Evolutionary conservation across 2,113 vertebrate species (phyloP).

Genomic region (Pogonocichla stellata): DNA sequence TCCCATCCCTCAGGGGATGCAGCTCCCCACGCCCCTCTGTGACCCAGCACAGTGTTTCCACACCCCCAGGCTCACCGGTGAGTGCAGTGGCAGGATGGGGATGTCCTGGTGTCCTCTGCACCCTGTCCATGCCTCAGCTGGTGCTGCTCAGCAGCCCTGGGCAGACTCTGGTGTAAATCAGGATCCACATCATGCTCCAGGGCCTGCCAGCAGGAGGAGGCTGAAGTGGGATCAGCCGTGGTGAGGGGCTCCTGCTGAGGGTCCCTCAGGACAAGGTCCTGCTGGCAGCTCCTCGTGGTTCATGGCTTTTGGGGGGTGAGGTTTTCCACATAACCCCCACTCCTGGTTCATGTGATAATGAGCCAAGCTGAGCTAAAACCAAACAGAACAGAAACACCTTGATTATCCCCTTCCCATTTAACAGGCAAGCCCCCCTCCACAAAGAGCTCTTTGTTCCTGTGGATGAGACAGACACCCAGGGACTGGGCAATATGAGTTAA

Average conservation of each 20-base stretch:
- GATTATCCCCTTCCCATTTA: not conserved
- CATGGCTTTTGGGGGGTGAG: not conserved
- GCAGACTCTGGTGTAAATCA: fast-evolving
- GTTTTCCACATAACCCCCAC: not conserved
- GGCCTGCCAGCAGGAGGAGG: not conserved
- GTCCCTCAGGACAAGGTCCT: not conserved
- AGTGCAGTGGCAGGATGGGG: not conserved
- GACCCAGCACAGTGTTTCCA: fast-evolving
- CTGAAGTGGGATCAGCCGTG: fast-evolving
- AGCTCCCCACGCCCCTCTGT: fast-evolving
- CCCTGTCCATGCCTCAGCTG: fast-evolving
- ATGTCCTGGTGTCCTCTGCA: not conserved
- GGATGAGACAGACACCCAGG: not conserved
- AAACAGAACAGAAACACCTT: not conserved
- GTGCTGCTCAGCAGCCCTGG: not conserved
- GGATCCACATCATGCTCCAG: fast-evolving
- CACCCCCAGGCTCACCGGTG: not conserved
- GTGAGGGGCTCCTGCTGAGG: not conserved
- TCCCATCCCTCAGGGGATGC: not conserved
- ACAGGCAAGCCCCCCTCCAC: not conserved
- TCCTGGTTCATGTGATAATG: fast-evolving
- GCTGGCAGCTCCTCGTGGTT: not conserved
- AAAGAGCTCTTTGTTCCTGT: not conserved
- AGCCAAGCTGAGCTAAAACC: not conserved
- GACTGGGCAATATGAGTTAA: not conserved